These are phyloP conservation scores for Harpagoxenus sublaevis DNA, from an alignment of 2,888 invertebrate species.

Conservation along the genomic window DNA sequence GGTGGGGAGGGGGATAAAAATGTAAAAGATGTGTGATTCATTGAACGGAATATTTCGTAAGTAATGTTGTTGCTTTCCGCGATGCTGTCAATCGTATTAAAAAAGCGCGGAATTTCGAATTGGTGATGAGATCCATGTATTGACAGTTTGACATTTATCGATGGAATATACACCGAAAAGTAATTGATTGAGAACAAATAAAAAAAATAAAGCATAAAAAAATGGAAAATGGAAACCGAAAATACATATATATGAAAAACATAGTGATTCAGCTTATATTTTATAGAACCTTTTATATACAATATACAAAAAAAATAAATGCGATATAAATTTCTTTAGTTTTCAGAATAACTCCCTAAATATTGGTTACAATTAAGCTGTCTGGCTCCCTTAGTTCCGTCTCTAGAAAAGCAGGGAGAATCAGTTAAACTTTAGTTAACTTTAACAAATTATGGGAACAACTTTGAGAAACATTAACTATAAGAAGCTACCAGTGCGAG, in stretches of 20 bases:
- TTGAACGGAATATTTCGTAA: background rate
- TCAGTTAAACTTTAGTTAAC: background rate
- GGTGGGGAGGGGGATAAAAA: background rate
- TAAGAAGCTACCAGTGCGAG: background rate
- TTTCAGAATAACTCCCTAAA: background rate
- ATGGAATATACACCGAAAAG: conserved; percentile 17
- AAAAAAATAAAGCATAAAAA: conserved; percentile 21
- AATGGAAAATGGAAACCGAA: background rate
- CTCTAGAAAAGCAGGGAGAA: background rate
- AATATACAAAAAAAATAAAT: background rate
- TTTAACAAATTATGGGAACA: background rate
- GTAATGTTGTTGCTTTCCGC: conserved; percentile 9
- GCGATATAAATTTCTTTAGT: background rate
- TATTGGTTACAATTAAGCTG: conserved; percentile 5
- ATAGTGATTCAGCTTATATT: conserved; percentile 17
- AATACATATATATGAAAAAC: background rate
- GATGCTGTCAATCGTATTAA: conserved; percentile 16
- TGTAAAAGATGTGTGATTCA: background rate
- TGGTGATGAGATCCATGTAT: conserved; percentile 37
- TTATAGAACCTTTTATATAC: too few relatives aligned
- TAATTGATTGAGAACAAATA: conserved; percentile 47
- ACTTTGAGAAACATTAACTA: background rate
- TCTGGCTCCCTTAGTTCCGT: background rate
- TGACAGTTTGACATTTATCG: conserved; percentile 48
- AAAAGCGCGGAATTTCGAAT: conserved; percentile 29